Evolutionary conservation across 2,888 invertebrate species (phyloP), one percentile per base, ranked within the genome.

Genomic region (Leptopterna dolabrata): DNA sequence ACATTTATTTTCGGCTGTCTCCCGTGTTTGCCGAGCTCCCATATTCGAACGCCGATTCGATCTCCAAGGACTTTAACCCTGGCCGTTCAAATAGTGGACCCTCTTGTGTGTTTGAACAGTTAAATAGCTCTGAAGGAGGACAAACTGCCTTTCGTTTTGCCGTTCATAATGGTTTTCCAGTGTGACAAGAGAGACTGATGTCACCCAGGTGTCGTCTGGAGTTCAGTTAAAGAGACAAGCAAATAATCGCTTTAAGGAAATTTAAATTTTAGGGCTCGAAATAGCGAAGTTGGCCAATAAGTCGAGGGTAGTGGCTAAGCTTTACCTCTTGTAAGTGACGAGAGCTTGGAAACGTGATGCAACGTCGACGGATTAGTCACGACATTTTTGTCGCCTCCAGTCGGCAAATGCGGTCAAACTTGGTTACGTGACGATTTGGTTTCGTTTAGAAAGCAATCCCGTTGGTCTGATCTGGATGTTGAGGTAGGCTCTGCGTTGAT

Each of bases 361-460:
- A 73, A 73, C 73, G 27, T 36, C 24, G 73, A 16, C 9, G 30
- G 45, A 78, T 78, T 78, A 16, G 78, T 78, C 78, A 78, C 78
- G 78, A 78, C 78, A 78, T 24, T 78, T 41, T 78, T 43, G 78
- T 45, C 78, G 78, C 45, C 45, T 45, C 4, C 7, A 45, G 41
- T 78, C 2, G 27, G n/a, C 41, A 78, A 78, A 78, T n/a, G 27
- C 73, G 45, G 78, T 63, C 63, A 63, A 63, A 63, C 63, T 6
- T 0, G 24, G 63, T 63, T 63, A 63, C 63, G 63, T 24, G 63
- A 63, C 13, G 63, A 63, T 63, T 63, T 63, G 11, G 63, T 3
- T 63, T 63, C 6, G 63, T 63, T 63, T 63, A 63, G 63, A 63
- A 63, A 63, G 24, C 27, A 19, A 55, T 55, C 55, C 19, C 55